Evolutionary conservation across 2,888 invertebrate genomes (phyloP).

Genomic region (Patella ulyssiponensis): DNA sequence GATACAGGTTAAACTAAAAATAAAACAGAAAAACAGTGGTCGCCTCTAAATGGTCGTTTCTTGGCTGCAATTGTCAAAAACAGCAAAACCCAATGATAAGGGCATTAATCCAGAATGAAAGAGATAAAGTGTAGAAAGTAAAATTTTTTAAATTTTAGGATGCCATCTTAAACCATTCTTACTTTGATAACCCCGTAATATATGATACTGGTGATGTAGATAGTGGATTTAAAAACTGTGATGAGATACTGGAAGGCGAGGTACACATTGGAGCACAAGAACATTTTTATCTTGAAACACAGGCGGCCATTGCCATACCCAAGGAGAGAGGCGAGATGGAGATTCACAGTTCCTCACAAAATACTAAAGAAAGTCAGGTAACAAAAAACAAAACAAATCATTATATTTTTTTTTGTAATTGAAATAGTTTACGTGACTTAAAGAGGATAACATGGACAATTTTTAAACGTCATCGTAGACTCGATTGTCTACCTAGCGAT

Average conservation of each 20-base stretch:
- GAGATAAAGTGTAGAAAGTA: too few relatives aligned
- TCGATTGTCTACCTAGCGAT: too few relatives aligned
- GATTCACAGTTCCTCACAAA: constrained; percentile 85
- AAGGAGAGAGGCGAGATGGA: constrained; percentile 86
- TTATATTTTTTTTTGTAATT: too few relatives aligned
- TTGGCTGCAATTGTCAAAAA: constrained; percentile 51
- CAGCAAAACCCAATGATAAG: neutral
- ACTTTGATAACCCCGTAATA: neutral
- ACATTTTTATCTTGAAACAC: constrained; percentile 95
- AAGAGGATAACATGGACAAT: too few relatives aligned
- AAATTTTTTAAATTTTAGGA: neutral
- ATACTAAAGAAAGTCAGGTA: constrained; percentile 56
- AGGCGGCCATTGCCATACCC: constrained; percentile 74
- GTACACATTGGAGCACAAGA: constrained; percentile 91
- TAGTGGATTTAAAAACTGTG: constrained; percentile 78
- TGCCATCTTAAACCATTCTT: neutral
- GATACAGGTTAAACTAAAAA: too few relatives aligned
- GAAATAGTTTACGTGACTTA: too few relatives aligned
- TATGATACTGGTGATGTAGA: constrained; percentile 77
- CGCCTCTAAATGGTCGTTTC: neutral
- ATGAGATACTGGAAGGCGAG: constrained; percentile 83
- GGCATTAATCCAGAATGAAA: too few relatives aligned
- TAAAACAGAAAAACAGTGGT: too few relatives aligned
- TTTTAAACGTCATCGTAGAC: too few relatives aligned
- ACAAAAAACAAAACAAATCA: neutral